phyloP scores from a whole-genome alignment of 1,140 invertebrate genomes.

The Cydia amplana region DNA sequence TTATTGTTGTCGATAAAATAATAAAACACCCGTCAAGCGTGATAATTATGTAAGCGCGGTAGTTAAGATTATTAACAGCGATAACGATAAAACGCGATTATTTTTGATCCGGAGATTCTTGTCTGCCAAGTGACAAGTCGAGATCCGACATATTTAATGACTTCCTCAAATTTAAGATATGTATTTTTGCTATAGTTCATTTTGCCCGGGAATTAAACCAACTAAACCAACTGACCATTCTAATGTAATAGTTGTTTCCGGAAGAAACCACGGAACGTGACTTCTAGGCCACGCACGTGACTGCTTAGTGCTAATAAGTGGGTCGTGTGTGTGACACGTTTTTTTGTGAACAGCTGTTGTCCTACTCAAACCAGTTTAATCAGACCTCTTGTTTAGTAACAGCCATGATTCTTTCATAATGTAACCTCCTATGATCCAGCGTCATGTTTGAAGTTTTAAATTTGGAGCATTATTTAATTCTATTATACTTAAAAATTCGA shows the following conservation, averaged over 20 bases:
- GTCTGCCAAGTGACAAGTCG: not conserved
- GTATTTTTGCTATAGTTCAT: not conserved
- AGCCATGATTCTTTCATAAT: too few relatives aligned
- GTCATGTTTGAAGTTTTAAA: too few relatives aligned
- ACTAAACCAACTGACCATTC: not conserved
- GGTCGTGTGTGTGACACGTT: not conserved
- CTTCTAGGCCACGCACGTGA: not conserved
- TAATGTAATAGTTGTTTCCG: not conserved
- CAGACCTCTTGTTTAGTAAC: too few relatives aligned
- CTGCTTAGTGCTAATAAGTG: too few relatives aligned
- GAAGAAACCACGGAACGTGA: not conserved
- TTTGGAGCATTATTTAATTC: too few relatives aligned
- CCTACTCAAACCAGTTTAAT: not conserved
- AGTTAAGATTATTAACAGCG: not conserved
- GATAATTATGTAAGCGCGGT: not conserved
- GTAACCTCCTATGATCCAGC: too few relatives aligned
- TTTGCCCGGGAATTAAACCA: not conserved
- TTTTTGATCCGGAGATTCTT: not conserved
- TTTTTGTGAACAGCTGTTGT: not conserved
- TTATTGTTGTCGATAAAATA: not conserved
- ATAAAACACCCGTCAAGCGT: not conserved
- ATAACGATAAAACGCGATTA: constrained; percentile 1
- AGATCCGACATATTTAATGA: not conserved
- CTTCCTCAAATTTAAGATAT: not conserved
- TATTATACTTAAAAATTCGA: too few relatives aligned